These are phyloP conservation scores for Spialia ferax DNA, from an alignment of 2,888 invertebrate genomes.

Conservation along the genomic window DNA sequence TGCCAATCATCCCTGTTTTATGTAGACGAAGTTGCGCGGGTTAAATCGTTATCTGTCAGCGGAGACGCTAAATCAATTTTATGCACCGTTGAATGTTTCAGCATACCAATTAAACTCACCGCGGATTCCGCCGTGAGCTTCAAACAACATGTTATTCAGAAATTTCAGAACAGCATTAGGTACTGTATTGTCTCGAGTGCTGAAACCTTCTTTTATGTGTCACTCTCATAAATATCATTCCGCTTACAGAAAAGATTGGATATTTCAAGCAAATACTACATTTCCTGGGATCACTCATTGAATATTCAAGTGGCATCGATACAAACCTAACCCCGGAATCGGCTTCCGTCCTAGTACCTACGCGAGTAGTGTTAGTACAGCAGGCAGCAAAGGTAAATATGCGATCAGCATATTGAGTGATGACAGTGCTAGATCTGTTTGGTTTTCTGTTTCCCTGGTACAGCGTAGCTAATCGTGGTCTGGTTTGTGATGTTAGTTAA, in stretches of 20 bases:
- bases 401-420: slow-evolving; percentile 21
- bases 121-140: too few relatives aligned
- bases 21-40: too few relatives aligned
- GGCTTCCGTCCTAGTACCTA: not conserved
- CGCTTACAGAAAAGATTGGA: not conserved
- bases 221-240: too few relatives aligned
- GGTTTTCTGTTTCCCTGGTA: not conserved
- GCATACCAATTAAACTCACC: too few relatives aligned
- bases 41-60: too few relatives aligned
- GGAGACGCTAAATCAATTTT: too few relatives aligned
- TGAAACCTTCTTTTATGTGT: too few relatives aligned
- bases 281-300: slow-evolving; percentile 19
- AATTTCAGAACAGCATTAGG: too few relatives aligned
- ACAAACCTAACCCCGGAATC: slow-evolving; percentile 16
- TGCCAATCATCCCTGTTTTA: too few relatives aligned
- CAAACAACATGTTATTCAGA: too few relatives aligned
- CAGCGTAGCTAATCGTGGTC: not conserved
- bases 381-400: slow-evolving; percentile 16
- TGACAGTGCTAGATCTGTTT: not conserved
- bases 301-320: slow-evolving; percentile 23
- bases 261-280: not conserved
- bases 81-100: too few relatives aligned
- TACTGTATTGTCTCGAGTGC: too few relatives aligned
- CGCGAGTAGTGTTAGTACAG: slow-evolving; percentile 15
- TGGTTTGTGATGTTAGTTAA: not conserved